These are phyloP conservation scores for Tachystola acroxantha DNA, from an alignment of 2,888 invertebrate species.

Conservation along the genomic window DNA sequence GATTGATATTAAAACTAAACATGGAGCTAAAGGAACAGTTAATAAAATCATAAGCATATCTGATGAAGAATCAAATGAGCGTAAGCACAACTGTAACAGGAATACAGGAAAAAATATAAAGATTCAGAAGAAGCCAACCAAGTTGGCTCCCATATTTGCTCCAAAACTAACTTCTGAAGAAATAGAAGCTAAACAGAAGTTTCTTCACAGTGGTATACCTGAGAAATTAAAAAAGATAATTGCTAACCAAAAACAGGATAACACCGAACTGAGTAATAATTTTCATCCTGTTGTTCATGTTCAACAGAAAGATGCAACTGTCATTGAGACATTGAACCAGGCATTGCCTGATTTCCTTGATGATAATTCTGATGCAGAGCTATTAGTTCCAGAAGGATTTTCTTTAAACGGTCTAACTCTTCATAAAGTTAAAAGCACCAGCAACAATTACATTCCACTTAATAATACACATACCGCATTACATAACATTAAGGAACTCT, in stretches of 20 bases:
- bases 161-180: conserved; percentile 78
- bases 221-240: conserved; percentile 78
- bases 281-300: conserved; percentile 84
- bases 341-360: conserved; percentile 5
- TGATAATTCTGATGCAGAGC: conserved; percentile 12
- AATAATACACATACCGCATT: conserved; percentile 37
- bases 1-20: conserved; percentile 13
- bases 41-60: conserved; percentile 6
- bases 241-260: conserved; percentile 61
- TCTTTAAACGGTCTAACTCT: conserved; percentile 31
- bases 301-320: conserved; percentile 56
- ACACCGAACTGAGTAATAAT: conserved; percentile 43
- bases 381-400: conserved; percentile 4
- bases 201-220: conserved; percentile 85
- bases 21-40: conserved; percentile 12
- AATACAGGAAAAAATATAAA: conserved; percentile 3
- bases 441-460: too few species aligned
- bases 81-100: conserved; percentile 20
- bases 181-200: conserved; percentile 81
- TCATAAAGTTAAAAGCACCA: conserved; percentile 10
- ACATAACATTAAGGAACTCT: conserved; percentile 74
- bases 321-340: background rate
- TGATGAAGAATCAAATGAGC: conserved; percentile 11
- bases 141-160: conserved; percentile 85
- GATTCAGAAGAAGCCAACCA: conserved; percentile 33